These are phyloP conservation scores for Cephus spinipes DNA, from an alignment of 2,888 invertebrate genomes.

Conservation along the genomic window DNA sequence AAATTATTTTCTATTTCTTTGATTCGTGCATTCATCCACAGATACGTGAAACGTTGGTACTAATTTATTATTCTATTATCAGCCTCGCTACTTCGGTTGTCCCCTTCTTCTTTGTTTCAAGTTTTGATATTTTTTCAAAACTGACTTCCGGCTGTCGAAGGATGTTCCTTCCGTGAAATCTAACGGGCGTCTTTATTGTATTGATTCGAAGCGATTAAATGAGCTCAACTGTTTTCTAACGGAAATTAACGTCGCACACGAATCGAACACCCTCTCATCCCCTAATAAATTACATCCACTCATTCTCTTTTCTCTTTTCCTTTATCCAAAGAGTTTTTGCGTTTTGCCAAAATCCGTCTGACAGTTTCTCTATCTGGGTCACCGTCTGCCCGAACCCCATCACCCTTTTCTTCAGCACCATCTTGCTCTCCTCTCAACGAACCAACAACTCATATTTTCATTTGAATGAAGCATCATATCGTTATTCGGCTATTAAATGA, in stretches of 20 bases:
- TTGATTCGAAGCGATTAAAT: not conserved
- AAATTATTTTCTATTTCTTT: not conserved
- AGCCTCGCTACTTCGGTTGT: not conserved
- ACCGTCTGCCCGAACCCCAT: not conserved
- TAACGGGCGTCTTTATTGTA: not conserved
- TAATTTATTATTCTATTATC: not conserved
- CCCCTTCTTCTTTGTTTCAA: not conserved
- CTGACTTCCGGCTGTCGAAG: not conserved
- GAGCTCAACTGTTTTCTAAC: not conserved
- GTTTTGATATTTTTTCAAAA: not conserved
- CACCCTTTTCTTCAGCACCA: not conserved
- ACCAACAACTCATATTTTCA: not conserved
- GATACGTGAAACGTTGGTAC: not conserved
- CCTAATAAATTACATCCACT: not conserved
- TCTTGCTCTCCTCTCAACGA: not conserved
- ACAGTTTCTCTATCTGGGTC: not conserved
- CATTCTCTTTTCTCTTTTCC: not conserved
- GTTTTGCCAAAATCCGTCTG: not conserved
- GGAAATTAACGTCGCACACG: not conserved
- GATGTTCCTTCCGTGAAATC: not conserved
- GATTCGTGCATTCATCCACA: not conserved
- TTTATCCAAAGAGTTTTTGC: not conserved
- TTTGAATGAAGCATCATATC: not conserved
- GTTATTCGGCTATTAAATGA: not conserved
- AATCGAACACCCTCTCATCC: not conserved